Evolutionary conservation across 2,797 vertebrate genomes (phyloP).

Genomic region (Thunnus albacares): DNA sequence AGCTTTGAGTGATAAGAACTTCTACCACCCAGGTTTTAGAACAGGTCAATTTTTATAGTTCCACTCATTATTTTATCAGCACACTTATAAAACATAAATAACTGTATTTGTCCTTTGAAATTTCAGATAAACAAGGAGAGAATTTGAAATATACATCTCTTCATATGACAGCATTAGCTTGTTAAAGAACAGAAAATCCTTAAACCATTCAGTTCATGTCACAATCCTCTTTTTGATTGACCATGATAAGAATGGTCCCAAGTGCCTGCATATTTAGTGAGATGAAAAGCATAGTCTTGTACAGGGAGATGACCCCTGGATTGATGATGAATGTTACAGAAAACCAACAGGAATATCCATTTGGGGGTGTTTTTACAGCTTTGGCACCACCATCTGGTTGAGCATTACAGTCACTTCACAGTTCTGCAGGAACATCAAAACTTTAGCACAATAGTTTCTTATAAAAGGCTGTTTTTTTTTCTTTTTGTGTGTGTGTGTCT

Average conservation of each 20-base stretch:
- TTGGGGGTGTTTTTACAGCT: background rate
- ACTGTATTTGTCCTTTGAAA: too few species aligned
- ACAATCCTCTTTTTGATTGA: background rate
- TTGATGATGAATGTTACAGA: background rate
- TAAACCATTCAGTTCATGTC: background rate
- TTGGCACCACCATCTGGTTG: constrained; percentile 31
- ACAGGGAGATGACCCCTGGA: background rate
- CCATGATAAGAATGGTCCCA: background rate
- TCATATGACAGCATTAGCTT: background rate
- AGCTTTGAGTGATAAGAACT: background rate
- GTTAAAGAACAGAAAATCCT: background rate
- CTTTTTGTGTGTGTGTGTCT: background rate
- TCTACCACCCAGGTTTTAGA: background rate
- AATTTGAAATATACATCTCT: background rate
- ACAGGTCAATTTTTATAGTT: background rate
- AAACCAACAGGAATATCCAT: background rate
- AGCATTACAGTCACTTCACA: background rate
- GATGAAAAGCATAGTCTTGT: background rate
- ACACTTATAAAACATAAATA: too few species aligned
- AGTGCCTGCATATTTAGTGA: background rate
- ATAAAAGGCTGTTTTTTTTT: background rate
- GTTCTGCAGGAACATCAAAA: constrained; percentile 12
- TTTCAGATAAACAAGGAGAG: background rate
- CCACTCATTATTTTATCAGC: background rate
- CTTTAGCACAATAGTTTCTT: background rate